phyloP scores from a whole-genome alignment of 2,797 vertebrate species.

The Vipera ursinii region DNA sequence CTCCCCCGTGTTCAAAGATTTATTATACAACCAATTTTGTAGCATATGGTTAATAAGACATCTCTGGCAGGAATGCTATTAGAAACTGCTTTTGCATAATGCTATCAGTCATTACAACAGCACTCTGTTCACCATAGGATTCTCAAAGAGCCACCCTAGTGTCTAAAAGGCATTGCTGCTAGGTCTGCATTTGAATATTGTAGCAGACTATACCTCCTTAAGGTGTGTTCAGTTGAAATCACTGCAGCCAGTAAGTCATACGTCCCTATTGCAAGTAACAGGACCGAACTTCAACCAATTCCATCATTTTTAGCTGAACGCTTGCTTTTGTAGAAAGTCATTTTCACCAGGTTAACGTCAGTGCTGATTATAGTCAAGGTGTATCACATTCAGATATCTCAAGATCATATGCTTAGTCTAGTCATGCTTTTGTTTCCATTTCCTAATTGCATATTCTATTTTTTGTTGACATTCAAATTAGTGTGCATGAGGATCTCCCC shows the following conservation, averaged over 20 bases:
- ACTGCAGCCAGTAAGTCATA: background rate
- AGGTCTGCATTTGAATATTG: background rate
- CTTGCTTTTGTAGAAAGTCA: background rate
- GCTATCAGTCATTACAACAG: background rate
- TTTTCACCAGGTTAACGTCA: background rate
- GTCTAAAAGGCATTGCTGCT: background rate
- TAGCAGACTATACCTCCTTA: background rate
- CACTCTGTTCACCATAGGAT: background rate
- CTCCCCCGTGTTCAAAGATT: conserved; percentile 5
- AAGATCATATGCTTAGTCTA: background rate
- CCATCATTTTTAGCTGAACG: background rate
- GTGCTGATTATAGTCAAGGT: background rate
- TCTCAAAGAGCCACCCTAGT: background rate
- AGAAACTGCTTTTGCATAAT: background rate
- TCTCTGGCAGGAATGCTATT: background rate
- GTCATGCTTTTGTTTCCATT: background rate
- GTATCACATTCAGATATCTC: background rate
- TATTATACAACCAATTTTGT: conserved; percentile 15
- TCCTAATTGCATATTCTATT: background rate
- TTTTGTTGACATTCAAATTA: background rate
- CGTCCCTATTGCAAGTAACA: background rate
- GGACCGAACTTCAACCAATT: background rate
- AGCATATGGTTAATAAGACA: background rate
- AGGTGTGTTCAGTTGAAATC: background rate
- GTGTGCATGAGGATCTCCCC: background rate